Evolutionary conservation across 2,888 invertebrate species (phyloP).

Genomic region (Acanthacorydalis orientalis): DNA sequence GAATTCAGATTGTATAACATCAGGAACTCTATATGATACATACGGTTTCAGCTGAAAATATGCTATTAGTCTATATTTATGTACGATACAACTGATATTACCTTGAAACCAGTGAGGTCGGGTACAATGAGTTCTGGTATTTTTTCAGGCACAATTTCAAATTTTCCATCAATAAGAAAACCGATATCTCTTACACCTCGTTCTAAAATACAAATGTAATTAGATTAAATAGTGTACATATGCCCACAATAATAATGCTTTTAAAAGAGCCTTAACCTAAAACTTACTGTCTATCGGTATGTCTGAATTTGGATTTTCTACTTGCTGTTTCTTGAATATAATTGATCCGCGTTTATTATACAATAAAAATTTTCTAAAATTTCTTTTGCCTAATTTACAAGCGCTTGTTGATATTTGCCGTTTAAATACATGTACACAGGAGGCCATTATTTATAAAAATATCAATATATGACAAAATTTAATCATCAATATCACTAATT

Average conservation of each 20-base stretch:
- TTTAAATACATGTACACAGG: slow-evolving; percentile 16
- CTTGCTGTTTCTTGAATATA: slow-evolving; percentile 42
- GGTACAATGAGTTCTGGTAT: slow-evolving; percentile 88
- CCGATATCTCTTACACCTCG: slow-evolving; percentile 56
- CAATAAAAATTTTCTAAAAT: slow-evolving; percentile 65
- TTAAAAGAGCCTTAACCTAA: not conserved
- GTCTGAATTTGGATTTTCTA: slow-evolving; percentile 37
- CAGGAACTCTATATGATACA: slow-evolving; percentile 69
- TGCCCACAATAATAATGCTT: no score
- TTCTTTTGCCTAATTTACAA: slow-evolving; percentile 47
- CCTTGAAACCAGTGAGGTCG: slow-evolving; percentile 60
- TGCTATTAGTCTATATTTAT: slow-evolving; percentile 3
- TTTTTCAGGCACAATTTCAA: slow-evolving; percentile 62
- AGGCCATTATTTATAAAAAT: no score
- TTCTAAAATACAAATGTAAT: slow-evolving; percentile 21
- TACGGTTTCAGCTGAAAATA: slow-evolving; percentile 68
- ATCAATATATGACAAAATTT: no score
- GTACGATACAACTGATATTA: slow-evolving; percentile 15
- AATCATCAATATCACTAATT: no score
- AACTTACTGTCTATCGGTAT: slow-evolving; percentile 46
- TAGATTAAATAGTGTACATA: slow-evolving; percentile 4
- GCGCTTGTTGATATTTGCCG: slow-evolving; percentile 34
- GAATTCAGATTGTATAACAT: slow-evolving; percentile 64
- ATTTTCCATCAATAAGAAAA: slow-evolving; percentile 32
- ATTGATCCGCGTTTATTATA: slow-evolving; percentile 60